phyloP scores from a whole-genome alignment of 2,888 invertebrate species.

The Leucoma salicis region DNA sequence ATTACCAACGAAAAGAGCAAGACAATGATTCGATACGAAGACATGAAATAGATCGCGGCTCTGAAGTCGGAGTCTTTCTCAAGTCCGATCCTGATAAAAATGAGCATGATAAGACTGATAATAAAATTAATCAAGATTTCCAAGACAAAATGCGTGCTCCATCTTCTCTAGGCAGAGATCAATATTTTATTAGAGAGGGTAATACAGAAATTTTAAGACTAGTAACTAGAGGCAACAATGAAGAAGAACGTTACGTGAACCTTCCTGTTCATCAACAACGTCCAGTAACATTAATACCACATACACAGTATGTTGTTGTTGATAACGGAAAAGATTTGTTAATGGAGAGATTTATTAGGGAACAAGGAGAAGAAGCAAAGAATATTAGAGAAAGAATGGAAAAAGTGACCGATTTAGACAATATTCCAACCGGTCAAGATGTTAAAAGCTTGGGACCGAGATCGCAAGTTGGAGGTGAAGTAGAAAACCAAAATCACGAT shows the following conservation, averaged over 20 bases:
- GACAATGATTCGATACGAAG: slow-evolving; percentile 88
- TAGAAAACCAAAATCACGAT: slow-evolving; percentile 57
- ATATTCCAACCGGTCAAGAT: slow-evolving; percentile 76
- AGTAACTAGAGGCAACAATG: slow-evolving; percentile 87
- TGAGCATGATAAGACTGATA: slow-evolving; percentile 54
- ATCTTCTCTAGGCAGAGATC: slow-evolving; percentile 82
- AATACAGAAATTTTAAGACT: slow-evolving; percentile 91
- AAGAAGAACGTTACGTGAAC: slow-evolving; percentile 84
- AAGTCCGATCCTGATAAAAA: slow-evolving; percentile 62
- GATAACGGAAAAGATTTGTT: slow-evolving; percentile 92
- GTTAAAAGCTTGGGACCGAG: slow-evolving; percentile 74
- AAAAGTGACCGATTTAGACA: slow-evolving; percentile 68
- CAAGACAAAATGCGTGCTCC: slow-evolving; percentile 58
- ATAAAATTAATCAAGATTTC: slow-evolving; percentile 52
- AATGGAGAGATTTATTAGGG: slow-evolving; percentile 92
- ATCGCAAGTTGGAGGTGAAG: slow-evolving; percentile 53
- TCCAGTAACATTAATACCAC: slow-evolving; percentile 79
- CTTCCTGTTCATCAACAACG: slow-evolving; percentile 77
- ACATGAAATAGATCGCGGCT: slow-evolving; percentile 90
- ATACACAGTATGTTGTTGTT: slow-evolving; percentile 84
- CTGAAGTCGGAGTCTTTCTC: slow-evolving; percentile 82
- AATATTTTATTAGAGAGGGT: slow-evolving; percentile 91
- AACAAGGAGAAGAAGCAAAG: slow-evolving; percentile 86
- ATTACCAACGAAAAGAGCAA: slow-evolving; percentile 75
- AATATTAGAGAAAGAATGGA: slow-evolving; percentile 79